phyloP scores from a whole-genome alignment of 2,888 invertebrate genomes.

The Drosophila conformis region DNA sequence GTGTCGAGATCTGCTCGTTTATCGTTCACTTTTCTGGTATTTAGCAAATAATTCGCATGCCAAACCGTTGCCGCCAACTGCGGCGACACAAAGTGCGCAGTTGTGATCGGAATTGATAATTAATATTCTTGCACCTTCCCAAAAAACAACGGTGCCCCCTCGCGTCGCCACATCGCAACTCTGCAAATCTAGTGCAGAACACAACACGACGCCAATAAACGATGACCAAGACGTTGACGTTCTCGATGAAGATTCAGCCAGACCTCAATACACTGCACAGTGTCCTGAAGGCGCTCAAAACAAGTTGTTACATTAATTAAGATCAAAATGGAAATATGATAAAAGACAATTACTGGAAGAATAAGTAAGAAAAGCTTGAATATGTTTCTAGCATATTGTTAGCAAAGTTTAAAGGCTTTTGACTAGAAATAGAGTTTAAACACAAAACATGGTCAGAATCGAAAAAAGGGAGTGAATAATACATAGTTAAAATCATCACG shows the following conservation, averaged over 20 bases:
- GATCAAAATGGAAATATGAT: background rate
- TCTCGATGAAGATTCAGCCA: slow-evolving; percentile 15
- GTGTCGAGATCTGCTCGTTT: slow-evolving; percentile 16
- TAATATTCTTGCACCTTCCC: slow-evolving; percentile 85
- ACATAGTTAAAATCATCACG: no score
- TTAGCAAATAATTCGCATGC: slow-evolving; percentile 81
- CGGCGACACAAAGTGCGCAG: slow-evolving; percentile 82
- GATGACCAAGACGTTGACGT: background rate
- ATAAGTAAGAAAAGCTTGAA: background rate
- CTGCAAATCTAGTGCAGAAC: slow-evolving; percentile 27
- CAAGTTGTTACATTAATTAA: background rate
- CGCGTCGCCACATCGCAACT: slow-evolving; percentile 35
- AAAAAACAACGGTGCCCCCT: slow-evolving; percentile 53
- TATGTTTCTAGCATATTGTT: background rate
- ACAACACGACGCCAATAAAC: slow-evolving; percentile 1
- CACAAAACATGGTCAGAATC: background rate
- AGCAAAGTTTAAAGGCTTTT: background rate
- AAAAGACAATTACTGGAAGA: background rate
- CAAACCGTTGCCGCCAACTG: slow-evolving; percentile 77
- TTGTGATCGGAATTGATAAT: slow-evolving; percentile 84
- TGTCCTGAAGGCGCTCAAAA: slow-evolving; percentile 6
- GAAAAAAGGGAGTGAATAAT: no score
- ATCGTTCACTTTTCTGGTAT: slow-evolving; percentile 76
- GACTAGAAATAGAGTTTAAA: background rate
- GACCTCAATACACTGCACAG: slow-evolving; percentile 29